Percentiles rank a stretch among this genome's conserved stretches.
These are phyloP conservation scores for Paramormyrops hopkinsi DNA, from an alignment of 2,797 vertebrate genomes.

Conservation along the genomic window DNA sequence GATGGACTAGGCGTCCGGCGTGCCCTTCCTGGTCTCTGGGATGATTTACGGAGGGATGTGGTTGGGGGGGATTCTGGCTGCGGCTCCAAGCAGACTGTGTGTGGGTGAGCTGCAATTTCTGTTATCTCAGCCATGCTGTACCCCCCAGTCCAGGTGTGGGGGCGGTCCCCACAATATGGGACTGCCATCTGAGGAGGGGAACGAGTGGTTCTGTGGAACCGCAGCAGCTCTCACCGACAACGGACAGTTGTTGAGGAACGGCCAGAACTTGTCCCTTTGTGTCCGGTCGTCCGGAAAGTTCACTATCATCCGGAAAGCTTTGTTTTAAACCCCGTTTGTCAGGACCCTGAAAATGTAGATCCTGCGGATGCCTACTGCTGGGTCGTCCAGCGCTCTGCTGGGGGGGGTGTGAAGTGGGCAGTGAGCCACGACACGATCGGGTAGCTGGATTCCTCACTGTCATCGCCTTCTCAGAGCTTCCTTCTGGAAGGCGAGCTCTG, in stretches of 20 bases:
- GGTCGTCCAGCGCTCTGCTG: too few species aligned
- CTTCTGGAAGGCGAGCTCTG: background rate
- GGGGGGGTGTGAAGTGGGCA: background rate
- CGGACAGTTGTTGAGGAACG: background rate
- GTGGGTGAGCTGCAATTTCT: background rate
- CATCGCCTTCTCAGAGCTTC: background rate
- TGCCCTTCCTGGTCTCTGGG: background rate
- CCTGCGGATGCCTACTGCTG: background rate
- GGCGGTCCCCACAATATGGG: background rate
- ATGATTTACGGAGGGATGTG: background rate
- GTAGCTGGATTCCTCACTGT: background rate
- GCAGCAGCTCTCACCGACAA: background rate
- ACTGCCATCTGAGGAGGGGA: background rate
- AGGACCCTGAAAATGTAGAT: background rate
- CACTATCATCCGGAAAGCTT: background rate
- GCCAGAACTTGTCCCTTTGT: background rate
- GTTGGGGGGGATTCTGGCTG: background rate
- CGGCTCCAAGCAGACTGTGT: background rate
- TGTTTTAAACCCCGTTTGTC: background rate
- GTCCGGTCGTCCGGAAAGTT: background rate
- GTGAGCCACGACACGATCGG: background rate
- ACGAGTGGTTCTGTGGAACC: background rate
- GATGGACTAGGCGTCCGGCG: background rate
- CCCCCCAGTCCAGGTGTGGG: background rate
- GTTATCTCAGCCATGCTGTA: background rate